Evolutionary conservation across 2,797 vertebrate species (phyloP).

Genomic region (Discoglossus pictus): DNA sequence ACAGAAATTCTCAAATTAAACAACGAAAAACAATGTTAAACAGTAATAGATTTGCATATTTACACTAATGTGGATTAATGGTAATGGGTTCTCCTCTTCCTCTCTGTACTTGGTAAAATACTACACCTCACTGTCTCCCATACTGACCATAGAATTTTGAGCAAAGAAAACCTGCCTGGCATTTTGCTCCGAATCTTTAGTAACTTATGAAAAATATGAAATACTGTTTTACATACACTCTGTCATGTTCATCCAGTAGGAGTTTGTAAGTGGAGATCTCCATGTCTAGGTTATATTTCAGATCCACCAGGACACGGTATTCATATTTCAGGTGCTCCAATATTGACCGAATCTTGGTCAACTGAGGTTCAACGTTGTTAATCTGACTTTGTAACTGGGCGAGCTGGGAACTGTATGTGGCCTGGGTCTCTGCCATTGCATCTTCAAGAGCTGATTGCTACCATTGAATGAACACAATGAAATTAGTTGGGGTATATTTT

Average conservation of each 20-base stretch:
- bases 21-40: too few species aligned
- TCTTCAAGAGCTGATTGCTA: slow-evolving; percentile 76
- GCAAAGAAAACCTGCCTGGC: too few species aligned
- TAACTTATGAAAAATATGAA: too few species aligned
- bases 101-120: too few species aligned
- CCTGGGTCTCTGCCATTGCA: slow-evolving; percentile 67
- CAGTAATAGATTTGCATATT: too few species aligned
- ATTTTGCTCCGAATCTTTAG: too few species aligned
- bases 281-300: slow-evolving; percentile 76
- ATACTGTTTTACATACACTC: slow-evolving; percentile 65
- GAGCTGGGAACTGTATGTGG: slow-evolving; percentile 75
- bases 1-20: too few species aligned
- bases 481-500: background rate
- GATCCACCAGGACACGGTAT: slow-evolving; percentile 74
- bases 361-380: slow-evolving; percentile 63
- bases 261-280: slow-evolving; percentile 77
- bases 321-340: slow-evolving; percentile 71
- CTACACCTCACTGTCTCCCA: too few species aligned
- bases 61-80: too few species aligned
- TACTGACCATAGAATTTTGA: too few species aligned
- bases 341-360: slow-evolving; percentile 66
- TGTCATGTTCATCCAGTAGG: slow-evolving; percentile 69
- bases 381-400: slow-evolving; percentile 71
- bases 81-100: too few species aligned
- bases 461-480: too few species aligned